Percentiles rank a stretch among this genome's conserved stretches.
phyloP scores from a whole-genome alignment of 2,113 vertebrate genomes.

The Psilopsiagon aymara region DNA sequence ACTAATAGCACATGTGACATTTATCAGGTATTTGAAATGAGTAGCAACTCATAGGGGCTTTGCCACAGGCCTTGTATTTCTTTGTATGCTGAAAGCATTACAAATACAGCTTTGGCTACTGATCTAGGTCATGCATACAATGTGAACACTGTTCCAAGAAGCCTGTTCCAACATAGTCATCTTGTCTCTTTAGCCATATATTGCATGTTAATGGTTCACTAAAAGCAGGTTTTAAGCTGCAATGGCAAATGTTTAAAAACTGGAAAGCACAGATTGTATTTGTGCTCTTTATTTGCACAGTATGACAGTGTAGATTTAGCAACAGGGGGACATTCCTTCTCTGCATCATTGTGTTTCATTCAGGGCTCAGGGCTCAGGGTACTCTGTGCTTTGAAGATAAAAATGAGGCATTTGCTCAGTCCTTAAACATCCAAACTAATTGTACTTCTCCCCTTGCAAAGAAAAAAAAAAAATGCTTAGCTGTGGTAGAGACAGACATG shows the following conservation, averaged over 20 bases:
- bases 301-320: background rate
- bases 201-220: background rate
- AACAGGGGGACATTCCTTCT: background rate
- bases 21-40: background rate
- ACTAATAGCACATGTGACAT: background rate
- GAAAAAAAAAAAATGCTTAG: background rate
- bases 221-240: background rate
- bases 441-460: background rate
- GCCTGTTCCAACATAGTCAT: background rate
- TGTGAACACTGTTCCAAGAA: background rate
- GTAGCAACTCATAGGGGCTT: background rate
- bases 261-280: background rate
- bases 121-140: background rate
- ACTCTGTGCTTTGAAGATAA: background rate
- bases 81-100: background rate
- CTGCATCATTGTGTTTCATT: background rate
- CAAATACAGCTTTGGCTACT: background rate
- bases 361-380: background rate
- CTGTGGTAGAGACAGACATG: background rate
- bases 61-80: background rate
- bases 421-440: background rate
- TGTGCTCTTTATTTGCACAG: background rate
- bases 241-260: background rate
- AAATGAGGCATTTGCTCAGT: background rate
- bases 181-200: background rate